Evolutionary conservation across 2,888 invertebrate genomes (phyloP), one percentile per base, ranked within the genome.

Genomic region (Tipula lateralis): DNA sequence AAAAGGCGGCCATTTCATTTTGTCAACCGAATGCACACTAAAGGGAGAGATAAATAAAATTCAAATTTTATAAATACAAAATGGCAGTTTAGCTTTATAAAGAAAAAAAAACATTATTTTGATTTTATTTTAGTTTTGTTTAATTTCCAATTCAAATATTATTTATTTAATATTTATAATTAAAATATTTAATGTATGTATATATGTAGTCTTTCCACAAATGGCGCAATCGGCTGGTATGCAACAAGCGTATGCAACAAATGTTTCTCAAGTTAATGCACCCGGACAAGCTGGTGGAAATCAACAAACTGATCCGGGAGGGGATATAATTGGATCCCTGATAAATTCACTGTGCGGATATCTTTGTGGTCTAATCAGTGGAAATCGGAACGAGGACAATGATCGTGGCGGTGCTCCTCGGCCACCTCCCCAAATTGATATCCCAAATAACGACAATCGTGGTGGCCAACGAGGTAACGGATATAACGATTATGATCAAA

Each of bases 361-460:
- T 86, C 84, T 29, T 82, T 30, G 82, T 82, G 82, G 32, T 30
- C 82, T 30, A 82, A 32, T 29, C 34, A 7, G 80, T 66, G 83
- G 84, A n/a, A 50, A 50, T 44, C 44, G 32, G 9, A 16, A 29
- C 36, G 80, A 86, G 84, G 87, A 85, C 30, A 80, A 19, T 85
- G 85, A 16, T 29, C 86, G 83, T 30, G 84, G 84, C 24, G 32
- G 82, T 19, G 9, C 30, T 30, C 82, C 29, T 6, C n/a, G 29
- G 5, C 30, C 13, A 82, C 82, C 82, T n/a, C 82, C 32, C 2
- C 29, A 82, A 1, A 24, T 91, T 13, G 91, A 90, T 85, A 90
- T 66, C 66, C 66, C 66, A 24, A 66, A 9, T 19, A 66, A 66
- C 12, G 24, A 66, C 66, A 24, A 82, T n/a, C 82, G 32, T 29